A percentile compares a stretch with the other conserved stretches of the same genome.
These are phyloP conservation scores for Frankliniella intonsa DNA, from an alignment of 2,888 invertebrate genomes.

Conservation along the genomic window DNA sequence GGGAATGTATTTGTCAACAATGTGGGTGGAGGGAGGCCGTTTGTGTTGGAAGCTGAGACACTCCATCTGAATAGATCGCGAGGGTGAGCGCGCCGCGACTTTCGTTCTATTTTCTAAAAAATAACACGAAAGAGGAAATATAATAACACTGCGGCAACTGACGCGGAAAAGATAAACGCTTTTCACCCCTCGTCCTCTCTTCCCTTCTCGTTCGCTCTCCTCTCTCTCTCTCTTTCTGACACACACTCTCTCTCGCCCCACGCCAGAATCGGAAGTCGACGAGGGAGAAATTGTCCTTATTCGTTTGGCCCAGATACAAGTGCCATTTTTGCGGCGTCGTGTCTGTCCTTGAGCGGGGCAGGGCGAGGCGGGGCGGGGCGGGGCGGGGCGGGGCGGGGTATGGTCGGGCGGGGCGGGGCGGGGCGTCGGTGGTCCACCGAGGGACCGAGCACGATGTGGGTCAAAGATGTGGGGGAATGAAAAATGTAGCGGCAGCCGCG, in stretches of 20 bases:
- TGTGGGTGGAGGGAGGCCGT: slow-evolving; percentile 13
- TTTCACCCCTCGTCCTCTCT: background rate
- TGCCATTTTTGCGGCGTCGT: background rate
- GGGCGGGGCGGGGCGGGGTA: too few species aligned
- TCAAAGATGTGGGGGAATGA: too few species aligned
- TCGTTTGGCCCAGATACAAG: background rate
- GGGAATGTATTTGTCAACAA: slow-evolving; percentile 21
- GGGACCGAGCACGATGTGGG: too few species aligned
- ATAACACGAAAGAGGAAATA: background rate
- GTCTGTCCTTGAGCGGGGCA: too few species aligned
- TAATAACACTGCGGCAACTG: slow-evolving; percentile 17
- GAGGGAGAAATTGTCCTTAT: slow-evolving; percentile 10
- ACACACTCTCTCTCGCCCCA: too few species aligned
- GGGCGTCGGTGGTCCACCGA: too few species aligned
- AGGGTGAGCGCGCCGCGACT: background rate
- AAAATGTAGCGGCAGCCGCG: too few species aligned
- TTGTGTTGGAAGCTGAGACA: background rate
- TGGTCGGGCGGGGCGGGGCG: too few species aligned
- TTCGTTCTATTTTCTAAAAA: background rate
- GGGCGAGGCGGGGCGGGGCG: too few species aligned
- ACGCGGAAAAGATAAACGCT: slow-evolving; percentile 20
- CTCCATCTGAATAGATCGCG: slow-evolving; percentile 12
- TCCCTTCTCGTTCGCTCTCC: too few species aligned
- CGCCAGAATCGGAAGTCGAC: slow-evolving; percentile 11
- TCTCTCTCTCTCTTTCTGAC: too few species aligned